Percentiles rank a stretch among this genome's conserved stretches.
Conservation (phyloP, 2,113 vertebrate genomes). For the Engystomops pustulosus region DNA sequence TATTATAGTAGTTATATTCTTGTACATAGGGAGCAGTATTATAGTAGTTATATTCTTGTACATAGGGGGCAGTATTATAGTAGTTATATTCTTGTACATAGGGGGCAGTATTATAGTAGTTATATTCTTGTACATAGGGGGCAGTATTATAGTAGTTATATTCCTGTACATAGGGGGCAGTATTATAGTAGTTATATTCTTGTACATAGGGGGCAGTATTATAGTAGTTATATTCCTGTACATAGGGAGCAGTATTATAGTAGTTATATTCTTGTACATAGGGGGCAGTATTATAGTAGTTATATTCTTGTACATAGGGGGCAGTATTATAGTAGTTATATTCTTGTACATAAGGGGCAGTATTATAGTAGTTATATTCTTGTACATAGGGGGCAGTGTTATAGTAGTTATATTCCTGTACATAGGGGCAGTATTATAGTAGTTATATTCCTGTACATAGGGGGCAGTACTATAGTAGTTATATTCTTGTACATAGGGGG, state of each 20-base stretch:
- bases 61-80: background rate
- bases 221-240: background rate
- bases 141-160: slow-evolving; percentile 13
- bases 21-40: background rate
- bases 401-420: no score
- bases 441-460: no score
- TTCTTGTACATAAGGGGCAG: no score
- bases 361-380: no score
- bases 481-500: no score
- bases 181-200: slow-evolving; percentile 7
- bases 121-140: slow-evolving; percentile 6
- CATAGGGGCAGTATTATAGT: no score
- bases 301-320: no score
- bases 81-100: slow-evolving; percentile 5
- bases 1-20: slow-evolving; percentile 8
- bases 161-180: background rate
- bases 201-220: background rate
- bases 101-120: background rate
- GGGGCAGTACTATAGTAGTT: no score
- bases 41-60: slow-evolving; percentile 2
- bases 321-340: no score
- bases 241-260: background rate
- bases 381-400: no score
- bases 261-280: background rate
- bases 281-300: no score